Base-by-base conservation (phyloP, 1,140 invertebrate genomes). In the Cydia amplana region DNA sequence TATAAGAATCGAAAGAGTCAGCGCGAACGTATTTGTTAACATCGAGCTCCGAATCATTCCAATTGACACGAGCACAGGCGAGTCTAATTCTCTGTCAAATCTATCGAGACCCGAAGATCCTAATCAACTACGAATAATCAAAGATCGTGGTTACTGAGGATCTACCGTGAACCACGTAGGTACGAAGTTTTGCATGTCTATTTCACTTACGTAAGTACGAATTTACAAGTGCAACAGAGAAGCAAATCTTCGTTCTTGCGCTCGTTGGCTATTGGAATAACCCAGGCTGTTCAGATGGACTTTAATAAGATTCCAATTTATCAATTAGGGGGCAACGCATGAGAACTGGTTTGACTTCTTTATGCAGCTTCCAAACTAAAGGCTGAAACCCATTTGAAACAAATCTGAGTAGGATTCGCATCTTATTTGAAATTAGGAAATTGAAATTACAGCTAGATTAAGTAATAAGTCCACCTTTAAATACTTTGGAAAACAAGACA, bases 301-400 rank as follows among this genome's bases (percentile, higher is more conserved):
- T 92, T 90, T 95, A 95, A 95, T 95, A 94, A 95, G 94, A 95
- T 94, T 94, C 94, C 94, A 95, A 95, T 95, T 95, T 95, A 94
- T 95, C 94, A 94, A 94, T 95, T 95, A 94, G 90, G 90, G 91
- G 93, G 91, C 93, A 93, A 87, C 88, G 87, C 84, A 86, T 89
- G 87, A 86, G 84, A 91, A 92, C 91, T 86, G 90, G 91, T 89
- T 90, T 89, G 86, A 89, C 85, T 91, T 85, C 87, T 91, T 87
- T 88, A 87, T 86, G 84, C 87, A 82, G 85, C 83, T 90, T 83
- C 81, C 84, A 81, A 79, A 81, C 80, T 80, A 82, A 79, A 73
- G 75, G 76, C 79, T 83, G 82, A 84, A 80, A 78, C 78, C 60
- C 78, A 79, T 81, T 82, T 80, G 74, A 73, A 77, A 82, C 55